Conservation (phyloP, 2,113 vertebrate genomes). For the Mobula hypostoma region DNA sequence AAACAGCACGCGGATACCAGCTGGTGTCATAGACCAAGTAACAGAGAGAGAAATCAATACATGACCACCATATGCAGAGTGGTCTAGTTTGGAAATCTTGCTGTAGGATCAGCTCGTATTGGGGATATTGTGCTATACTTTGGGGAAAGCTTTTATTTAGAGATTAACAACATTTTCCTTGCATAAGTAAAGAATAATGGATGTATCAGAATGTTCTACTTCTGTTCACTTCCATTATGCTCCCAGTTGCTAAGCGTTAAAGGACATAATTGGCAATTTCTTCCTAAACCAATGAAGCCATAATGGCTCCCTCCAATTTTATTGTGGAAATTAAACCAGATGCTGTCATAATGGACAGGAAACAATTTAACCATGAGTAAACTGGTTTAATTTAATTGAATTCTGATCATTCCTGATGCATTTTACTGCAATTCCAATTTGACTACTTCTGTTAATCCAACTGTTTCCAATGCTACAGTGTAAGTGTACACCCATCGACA, state of each 20-base stretch:
- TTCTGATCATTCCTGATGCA: conserved; percentile 26
- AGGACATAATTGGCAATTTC: conserved; percentile 31
- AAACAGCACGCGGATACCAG: background rate
- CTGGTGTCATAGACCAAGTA: background rate
- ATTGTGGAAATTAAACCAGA: conserved; percentile 35
- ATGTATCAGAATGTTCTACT: conserved; percentile 24
- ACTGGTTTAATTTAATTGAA: conserved; percentile 27
- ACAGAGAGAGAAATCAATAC: background rate
- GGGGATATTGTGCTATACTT: background rate
- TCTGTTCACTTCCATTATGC: conserved; percentile 15
- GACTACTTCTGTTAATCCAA: conserved; percentile 8
- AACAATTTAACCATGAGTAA: conserved; percentile 28
- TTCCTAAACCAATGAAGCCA: conserved; percentile 31
- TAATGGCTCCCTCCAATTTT: conserved; percentile 30
- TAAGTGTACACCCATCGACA: background rate
- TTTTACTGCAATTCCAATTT: conserved; percentile 22
- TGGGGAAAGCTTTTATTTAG: background rate
- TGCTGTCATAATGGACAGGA: conserved; percentile 32
- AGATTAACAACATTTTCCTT: conserved; percentile 8
- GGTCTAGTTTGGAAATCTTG: background rate
- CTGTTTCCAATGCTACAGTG: background rate
- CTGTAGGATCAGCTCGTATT: background rate
- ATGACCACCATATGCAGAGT: background rate
- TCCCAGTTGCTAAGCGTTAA: conserved; percentile 26
- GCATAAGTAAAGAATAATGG: conserved; percentile 17